Evolutionary conservation across 2,113 vertebrate species (phyloP).

Genomic region (Sphaerodactylus townsendi): DNA sequence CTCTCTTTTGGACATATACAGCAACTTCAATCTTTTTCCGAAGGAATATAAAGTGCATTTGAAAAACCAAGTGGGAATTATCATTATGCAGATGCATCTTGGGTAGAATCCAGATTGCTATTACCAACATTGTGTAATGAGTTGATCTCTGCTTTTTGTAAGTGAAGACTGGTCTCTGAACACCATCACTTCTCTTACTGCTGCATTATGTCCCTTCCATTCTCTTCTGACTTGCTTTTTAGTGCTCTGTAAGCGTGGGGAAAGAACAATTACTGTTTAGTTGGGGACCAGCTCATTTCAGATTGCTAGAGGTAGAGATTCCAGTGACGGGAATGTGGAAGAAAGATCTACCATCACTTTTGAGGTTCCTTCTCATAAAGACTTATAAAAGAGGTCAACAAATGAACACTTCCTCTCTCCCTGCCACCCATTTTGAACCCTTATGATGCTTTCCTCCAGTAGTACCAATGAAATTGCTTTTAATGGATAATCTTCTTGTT

Average conservation of each 20-base stretch:
- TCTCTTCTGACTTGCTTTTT: background rate
- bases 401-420: too few relatives aligned
- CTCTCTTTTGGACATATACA: background rate
- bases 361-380: background rate
- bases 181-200: background rate
- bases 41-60: background rate
- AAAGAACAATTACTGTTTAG: background rate
- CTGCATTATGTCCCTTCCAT: background rate
- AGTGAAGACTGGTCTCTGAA: background rate
- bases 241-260: background rate
- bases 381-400: background rate
- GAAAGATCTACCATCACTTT: background rate
- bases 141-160: too few relatives aligned
- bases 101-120: background rate
- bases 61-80: too few relatives aligned
- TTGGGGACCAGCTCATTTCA: background rate
- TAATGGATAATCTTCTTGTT: background rate
- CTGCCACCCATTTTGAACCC: background rate
- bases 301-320: background rate
- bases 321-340: too few relatives aligned
- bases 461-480: background rate
- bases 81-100: background rate
- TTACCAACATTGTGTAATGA: background rate
- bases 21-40: background rate
- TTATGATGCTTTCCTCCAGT: background rate